phyloP scores from a whole-genome alignment of 2,888 invertebrate species.

The Caenorhabditis imperialis region DNA sequence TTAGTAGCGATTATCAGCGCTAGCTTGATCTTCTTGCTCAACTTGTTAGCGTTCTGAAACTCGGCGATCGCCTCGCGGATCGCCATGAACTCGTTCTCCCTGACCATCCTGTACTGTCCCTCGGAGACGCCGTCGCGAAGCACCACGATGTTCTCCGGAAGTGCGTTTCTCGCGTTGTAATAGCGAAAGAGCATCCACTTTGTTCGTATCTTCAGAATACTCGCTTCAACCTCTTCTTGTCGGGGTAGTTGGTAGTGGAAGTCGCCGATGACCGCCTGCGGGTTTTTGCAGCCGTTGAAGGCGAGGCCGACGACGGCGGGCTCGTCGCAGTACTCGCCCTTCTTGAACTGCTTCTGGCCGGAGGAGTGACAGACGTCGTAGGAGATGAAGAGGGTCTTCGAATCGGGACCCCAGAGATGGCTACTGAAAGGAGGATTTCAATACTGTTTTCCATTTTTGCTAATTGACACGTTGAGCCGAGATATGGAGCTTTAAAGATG shows the following conservation, averaged over 20 bases:
- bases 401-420: slow-evolving; percentile 19
- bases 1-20: slow-evolving; percentile 70
- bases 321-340: slow-evolving; percentile 19
- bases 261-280: slow-evolving; percentile 58
- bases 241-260: slow-evolving; percentile 57
- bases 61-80: slow-evolving; percentile 47
- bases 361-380: slow-evolving; percentile 58
- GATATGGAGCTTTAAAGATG: no score
- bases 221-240: slow-evolving; percentile 49
- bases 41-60: slow-evolving; percentile 1
- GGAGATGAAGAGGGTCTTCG: slow-evolving; percentile 29
- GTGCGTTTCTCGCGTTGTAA: slow-evolving; percentile 11
- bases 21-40: slow-evolving; percentile 50
- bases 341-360: slow-evolving; percentile 3
- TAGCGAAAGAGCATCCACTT: slow-evolving; percentile 53
- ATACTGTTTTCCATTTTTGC: no score
- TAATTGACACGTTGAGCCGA: no score
- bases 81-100: slow-evolving; percentile 38
- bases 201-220: slow-evolving; percentile 42
- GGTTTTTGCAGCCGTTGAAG: slow-evolving; percentile 51
- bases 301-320: slow-evolving; percentile 57
- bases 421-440: no score
- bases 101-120: slow-evolving; percentile 60
- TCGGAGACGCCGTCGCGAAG: slow-evolving; percentile 64
- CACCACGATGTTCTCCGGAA: slow-evolving; percentile 53